Conservation (phyloP, 1,140 invertebrate species). For the Aphelinus atriplicis region DNA sequence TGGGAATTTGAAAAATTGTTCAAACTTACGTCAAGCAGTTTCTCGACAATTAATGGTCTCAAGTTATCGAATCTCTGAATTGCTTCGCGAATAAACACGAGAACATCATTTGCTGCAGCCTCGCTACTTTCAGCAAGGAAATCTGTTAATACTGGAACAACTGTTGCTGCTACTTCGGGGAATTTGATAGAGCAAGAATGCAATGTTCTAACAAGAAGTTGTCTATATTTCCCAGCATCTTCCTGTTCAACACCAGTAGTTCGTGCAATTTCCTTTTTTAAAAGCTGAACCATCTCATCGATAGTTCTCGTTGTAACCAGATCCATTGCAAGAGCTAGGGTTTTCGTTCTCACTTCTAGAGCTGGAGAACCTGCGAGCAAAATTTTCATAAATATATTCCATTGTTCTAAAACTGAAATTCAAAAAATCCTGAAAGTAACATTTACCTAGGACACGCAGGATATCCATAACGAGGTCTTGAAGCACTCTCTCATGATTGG, state of each 20-base stretch:
- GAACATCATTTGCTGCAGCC: conserved; percentile 90
- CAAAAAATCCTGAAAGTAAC: neutral
- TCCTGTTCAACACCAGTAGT: conserved; percentile 93
- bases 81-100: conserved; percentile 94
- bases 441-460: conserved; percentile 84
- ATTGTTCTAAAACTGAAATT: neutral
- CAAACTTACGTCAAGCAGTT: conserved; percentile 67
- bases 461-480: conserved; percentile 99
- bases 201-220: conserved; percentile 93
- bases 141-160: conserved; percentile 95
- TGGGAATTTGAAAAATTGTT: neutral
- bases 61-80: conserved; percentile 91
- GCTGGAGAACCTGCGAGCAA: conserved; percentile 75
- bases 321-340: conserved; percentile 87
- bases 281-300: conserved; percentile 93
- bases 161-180: conserved; percentile 92
- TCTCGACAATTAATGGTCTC: conserved; percentile 78
- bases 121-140: conserved; percentile 92
- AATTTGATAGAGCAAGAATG: conserved; percentile 97
- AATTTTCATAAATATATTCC: neutral
- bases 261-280: conserved; percentile 95
- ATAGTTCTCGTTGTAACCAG: conserved; percentile 93
- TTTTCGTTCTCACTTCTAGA: conserved; percentile 93
- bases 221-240: conserved; percentile 94
- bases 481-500: conserved; percentile 90